Conservation (phyloP, 1,140 invertebrate genomes). For the Sinella curviseta region DNA sequence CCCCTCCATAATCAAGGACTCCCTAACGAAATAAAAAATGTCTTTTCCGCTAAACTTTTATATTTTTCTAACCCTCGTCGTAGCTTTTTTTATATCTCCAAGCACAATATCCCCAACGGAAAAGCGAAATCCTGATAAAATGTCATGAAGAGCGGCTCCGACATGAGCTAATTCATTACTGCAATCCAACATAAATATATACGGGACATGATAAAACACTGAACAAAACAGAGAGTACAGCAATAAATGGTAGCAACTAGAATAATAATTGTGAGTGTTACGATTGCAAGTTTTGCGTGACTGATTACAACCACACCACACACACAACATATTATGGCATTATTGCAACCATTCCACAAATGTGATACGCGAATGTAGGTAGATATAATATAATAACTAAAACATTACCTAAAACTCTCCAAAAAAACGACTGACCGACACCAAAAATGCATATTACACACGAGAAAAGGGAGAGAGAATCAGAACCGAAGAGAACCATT, state of each 20-base stretch:
- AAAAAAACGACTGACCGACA: background rate
- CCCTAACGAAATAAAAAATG: background rate
- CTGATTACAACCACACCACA: slow-evolving; percentile 6
- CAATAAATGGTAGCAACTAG: background rate
- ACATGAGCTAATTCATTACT: background rate
- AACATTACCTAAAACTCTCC: background rate
- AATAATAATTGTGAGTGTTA: background rate
- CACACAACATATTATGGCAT: too few relatives aligned
- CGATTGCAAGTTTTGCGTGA: too few relatives aligned
- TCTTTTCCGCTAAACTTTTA: too few relatives aligned
- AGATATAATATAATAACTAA: background rate
- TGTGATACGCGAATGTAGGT: too few relatives aligned
- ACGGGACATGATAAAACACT: background rate
- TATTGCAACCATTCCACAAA: too few relatives aligned
- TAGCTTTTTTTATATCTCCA: background rate
- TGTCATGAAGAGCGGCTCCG: background rate
- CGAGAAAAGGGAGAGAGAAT: too few relatives aligned
- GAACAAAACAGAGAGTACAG: too few relatives aligned
- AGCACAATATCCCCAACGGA: background rate
- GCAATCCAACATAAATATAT: background rate
- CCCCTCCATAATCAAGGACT: too few relatives aligned
- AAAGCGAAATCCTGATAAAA: background rate
- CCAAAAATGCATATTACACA: background rate
- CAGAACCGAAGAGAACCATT: background rate
- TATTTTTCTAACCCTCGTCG: too few relatives aligned